Base-by-base conservation (phyloP, 2,888 invertebrate species). In the Siphlonurus alternatus region DNA sequence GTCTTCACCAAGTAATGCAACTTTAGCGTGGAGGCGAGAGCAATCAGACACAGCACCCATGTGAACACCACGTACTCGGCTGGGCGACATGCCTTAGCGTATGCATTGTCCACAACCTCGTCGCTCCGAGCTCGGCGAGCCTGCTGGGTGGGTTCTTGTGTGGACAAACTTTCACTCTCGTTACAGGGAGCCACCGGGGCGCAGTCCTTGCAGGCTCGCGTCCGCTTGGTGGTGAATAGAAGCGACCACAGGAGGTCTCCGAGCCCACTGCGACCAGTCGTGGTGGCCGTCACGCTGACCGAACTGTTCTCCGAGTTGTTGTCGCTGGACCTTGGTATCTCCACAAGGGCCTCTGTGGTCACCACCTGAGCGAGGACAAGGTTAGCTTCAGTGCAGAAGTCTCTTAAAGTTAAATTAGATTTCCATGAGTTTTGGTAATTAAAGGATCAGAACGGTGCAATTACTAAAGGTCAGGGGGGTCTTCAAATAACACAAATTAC, bases 41-140 rank as follows among this genome's bases (percentile, higher is more conserved):
- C 91, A 54, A 97, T 88, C 72, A 97, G 81, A 71, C 94, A 91
- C 20, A 98, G 78, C 63, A 96, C 88, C 89, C 95, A 94, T 2
- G 93, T 92, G 76, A 93, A 94, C 2, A 95, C 91, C 18, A 93
- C 85, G 72, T 95, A 95, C 75, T 96, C 92, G 0, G 89, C 87
- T 69, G 84, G 82, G 61, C 80, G 77, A 70, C 88, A 88, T 61
- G 79, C 7, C n/a, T n/a, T 56, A 5, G 56, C 56, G 19, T 56
- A 38, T 10, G 7, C 15, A 5, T 38, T 38, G 15, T 38, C 38
- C 15, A 38, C 5, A 38, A 38, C 7, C n/a, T n/a, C n/a, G n/a
- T n/a, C n/a, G n/a, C n/a, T n/a, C n/a, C n/a, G n/a, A n/a, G n/a
- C n/a, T n/a, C n/a, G n/a, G n/a, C n/a, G n/a, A n/a, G n/a, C n/a